Evolutionary conservation across 2,888 invertebrate species (phyloP).

Genomic region (Hirudinaria manillensis): DNA sequence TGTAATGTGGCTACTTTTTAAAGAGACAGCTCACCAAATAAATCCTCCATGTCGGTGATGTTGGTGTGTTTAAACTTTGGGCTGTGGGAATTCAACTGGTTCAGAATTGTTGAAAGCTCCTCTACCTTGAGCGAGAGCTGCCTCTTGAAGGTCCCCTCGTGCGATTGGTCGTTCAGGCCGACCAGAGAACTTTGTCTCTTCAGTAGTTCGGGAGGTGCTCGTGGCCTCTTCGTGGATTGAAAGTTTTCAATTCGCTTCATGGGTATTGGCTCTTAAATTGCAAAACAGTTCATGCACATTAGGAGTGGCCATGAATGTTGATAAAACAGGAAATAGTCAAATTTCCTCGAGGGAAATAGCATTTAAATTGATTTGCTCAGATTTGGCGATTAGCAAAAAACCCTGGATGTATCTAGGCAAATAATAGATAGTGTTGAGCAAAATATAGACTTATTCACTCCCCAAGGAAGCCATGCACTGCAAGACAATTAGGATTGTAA

Average conservation of each 20-base stretch:
- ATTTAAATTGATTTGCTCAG: no score
- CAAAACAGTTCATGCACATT: not conserved
- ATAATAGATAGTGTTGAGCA: no score
- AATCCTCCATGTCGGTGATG: not conserved
- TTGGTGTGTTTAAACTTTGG: not conserved
- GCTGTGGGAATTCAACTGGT: conserved; percentile 18
- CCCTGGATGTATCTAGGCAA: no score
- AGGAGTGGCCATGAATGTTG: not conserved
- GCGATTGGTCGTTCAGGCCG: not conserved
- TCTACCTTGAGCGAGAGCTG: conserved; percentile 24
- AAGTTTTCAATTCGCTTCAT: conserved; percentile 66
- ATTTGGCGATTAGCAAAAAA: no score
- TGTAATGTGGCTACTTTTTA: no score
- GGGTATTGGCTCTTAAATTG: conserved; percentile 54
- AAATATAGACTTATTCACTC: no score
- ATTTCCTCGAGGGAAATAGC: no score
- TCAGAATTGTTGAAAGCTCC: conserved; percentile 22
- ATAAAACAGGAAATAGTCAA: no score
- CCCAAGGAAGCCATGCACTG: no score
- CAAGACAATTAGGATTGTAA: no score
- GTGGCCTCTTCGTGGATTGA: conserved; percentile 62
- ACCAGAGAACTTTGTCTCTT: conserved; percentile 86
- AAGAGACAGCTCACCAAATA: conserved; percentile 2
- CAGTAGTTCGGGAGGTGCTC: conserved; percentile 86
- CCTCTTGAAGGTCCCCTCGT: conserved; percentile 22